phyloP scores from a whole-genome alignment of 2,888 invertebrate genomes.

The Phasia obesa region DNA sequence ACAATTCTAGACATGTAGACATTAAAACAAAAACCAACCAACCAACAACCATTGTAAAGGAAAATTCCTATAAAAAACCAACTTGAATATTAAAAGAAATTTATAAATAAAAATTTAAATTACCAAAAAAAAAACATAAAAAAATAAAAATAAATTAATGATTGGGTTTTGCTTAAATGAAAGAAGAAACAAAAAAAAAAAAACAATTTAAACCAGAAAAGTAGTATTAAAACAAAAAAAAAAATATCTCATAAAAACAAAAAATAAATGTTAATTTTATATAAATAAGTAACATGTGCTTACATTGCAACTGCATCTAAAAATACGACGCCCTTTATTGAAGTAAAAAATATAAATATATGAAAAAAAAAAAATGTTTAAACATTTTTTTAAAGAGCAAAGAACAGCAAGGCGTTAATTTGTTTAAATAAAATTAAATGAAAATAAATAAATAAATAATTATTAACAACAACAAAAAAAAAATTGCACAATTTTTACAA shows the following conservation, averaged over 20 bases:
- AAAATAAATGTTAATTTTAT: slow-evolving; percentile 70
- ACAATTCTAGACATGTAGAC: slow-evolving; percentile 65
- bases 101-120: slow-evolving; percentile 38
- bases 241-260: slow-evolving; percentile 10
- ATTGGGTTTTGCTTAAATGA: slow-evolving; percentile 67
- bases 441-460: not conserved
- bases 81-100: slow-evolving; percentile 45
- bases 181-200: slow-evolving; percentile 48
- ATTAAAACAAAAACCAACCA: slow-evolving; percentile 58
- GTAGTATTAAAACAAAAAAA: slow-evolving; percentile 67
- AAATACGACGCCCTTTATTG: slow-evolving; percentile 22
- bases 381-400: not conserved
- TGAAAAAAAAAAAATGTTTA: slow-evolving; percentile 18
- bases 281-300: slow-evolving; percentile 65
- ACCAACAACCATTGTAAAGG: slow-evolving; percentile 47
- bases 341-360: not conserved
- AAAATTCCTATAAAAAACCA: slow-evolving; percentile 66
- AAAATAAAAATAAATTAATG: slow-evolving; percentile 29
- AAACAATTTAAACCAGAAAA: slow-evolving; percentile 68
- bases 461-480: slow-evolving; percentile 34
- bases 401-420: slow-evolving; percentile 41
- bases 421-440: slow-evolving; percentile 25
- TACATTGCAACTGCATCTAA: slow-evolving; percentile 50
- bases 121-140: not conserved
- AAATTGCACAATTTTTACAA: slow-evolving; percentile 71